Conservation (phyloP, 1,140 invertebrate species). For the Notospermus geniculatus region DNA sequence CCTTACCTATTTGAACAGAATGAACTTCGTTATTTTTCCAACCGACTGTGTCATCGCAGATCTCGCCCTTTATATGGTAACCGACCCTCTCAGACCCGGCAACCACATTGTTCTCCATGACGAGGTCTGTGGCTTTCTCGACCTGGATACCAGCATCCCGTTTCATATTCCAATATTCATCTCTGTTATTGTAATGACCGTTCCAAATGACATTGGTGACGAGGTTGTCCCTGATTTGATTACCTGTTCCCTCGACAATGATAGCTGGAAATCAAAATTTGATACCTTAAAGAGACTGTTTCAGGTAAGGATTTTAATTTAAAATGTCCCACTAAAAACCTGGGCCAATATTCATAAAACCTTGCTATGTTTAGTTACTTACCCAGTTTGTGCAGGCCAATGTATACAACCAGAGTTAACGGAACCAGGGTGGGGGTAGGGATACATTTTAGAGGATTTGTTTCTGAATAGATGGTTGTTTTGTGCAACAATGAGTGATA, state of each 20-base stretch:
- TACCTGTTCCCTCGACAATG: constrained; percentile 1
- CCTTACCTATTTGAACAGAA: too few relatives aligned
- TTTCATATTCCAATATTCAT: constrained; percentile 28
- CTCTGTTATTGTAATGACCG: constrained; percentile 17
- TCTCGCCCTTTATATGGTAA: constrained; percentile 31
- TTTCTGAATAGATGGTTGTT: too few relatives aligned
- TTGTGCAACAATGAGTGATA: too few relatives aligned
- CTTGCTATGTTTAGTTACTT: too few relatives aligned
- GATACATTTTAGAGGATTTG: too few relatives aligned
- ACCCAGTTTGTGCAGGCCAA: too few relatives aligned
- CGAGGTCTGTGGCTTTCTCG: constrained; percentile 24
- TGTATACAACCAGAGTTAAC: too few relatives aligned
- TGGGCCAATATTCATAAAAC: too few relatives aligned
- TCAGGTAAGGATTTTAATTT: too few relatives aligned
- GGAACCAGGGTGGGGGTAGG: too few relatives aligned
- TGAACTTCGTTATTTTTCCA: constrained; percentile 31
- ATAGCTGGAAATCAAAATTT: constrained; percentile 11
- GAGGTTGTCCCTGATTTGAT: constrained; percentile 35
- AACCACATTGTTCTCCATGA: constrained; percentile 35
- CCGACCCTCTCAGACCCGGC: constrained; percentile 37
- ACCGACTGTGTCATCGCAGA: constrained; percentile 4
- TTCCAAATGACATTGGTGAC: constrained; percentile 31
- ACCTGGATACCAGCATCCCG: constrained; percentile 35
- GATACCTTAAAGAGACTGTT: too few relatives aligned
- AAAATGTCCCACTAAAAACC: too few relatives aligned